Percentiles rank a stretch among this genome's conserved stretches.
Evolutionary conservation across 2,113 vertebrate species (phyloP).

Genomic region (Thalassarche chlororhynchos): DNA sequence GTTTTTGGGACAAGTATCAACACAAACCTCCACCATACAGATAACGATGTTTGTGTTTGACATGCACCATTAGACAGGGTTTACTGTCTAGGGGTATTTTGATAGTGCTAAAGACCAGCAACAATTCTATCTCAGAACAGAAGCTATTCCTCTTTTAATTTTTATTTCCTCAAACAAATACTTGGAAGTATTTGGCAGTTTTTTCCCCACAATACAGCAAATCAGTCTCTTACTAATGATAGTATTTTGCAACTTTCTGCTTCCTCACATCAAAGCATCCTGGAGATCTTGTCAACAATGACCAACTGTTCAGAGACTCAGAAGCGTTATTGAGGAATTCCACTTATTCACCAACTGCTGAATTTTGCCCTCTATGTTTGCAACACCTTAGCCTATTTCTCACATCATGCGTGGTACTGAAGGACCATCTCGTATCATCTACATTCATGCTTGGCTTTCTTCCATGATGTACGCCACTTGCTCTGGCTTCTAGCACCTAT

Average conservation of each 20-base stretch:
- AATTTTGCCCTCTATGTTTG: neutral
- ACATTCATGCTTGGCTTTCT: neutral
- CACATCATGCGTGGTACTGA: neutral
- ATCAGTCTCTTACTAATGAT: neutral
- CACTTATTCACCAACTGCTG: neutral
- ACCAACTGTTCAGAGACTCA: neutral
- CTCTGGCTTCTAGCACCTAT: neutral
- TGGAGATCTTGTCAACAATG: conserved; percentile 7
- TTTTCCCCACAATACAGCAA: neutral
- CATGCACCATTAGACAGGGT: neutral
- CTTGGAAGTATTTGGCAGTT: neutral
- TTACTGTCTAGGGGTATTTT: neutral
- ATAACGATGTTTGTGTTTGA: neutral
- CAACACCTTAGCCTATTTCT: neutral
- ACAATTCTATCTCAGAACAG: neutral
- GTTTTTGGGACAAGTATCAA: neutral
- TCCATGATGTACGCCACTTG: neutral
- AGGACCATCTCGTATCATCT: neutral
- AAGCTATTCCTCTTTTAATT: neutral
- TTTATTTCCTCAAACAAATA: conserved; percentile 11
- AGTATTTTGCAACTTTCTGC: neutral
- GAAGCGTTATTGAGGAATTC: neutral
- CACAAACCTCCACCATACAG: neutral
- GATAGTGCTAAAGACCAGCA: neutral
- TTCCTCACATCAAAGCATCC: conserved; percentile 38